Evolutionary conservation across 2,113 vertebrate species (phyloP).

Genomic region (Oxyruncus cristatus): DNA sequence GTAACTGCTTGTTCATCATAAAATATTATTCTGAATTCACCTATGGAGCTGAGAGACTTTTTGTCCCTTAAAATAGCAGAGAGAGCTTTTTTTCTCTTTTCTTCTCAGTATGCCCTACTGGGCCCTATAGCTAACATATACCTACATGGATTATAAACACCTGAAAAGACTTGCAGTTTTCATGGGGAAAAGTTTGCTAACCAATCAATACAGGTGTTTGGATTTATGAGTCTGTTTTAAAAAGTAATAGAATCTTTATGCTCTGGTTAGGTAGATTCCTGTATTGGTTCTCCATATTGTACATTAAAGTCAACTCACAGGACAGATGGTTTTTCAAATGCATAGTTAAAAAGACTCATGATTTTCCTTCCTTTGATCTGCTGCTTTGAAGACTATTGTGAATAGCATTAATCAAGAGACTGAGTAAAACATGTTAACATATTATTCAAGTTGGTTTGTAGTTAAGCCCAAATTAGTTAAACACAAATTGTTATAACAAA

Average conservation of each 20-base stretch:
- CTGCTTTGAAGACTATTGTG: background rate
- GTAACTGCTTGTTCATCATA: background rate
- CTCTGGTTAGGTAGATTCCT: background rate
- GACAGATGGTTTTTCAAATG: background rate
- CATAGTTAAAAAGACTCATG: background rate
- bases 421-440: background rate
- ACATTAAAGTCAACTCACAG: accelerated
- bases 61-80: background rate
- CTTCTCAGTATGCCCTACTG: background rate
- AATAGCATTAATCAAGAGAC: background rate
- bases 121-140: background rate
- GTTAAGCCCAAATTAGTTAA: background rate
- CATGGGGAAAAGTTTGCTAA: background rate
- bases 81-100: background rate
- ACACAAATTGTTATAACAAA: background rate
- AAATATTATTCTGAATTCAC: background rate
- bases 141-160: background rate
- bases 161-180: background rate
- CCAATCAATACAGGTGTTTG: background rate
- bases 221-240: background rate
- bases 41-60: background rate
- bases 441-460: background rate
- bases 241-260: background rate
- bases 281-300: background rate
- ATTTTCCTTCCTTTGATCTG: background rate